Evolutionary conservation across 2,113 vertebrate genomes (phyloP), one percentile per base, ranked within the genome.

Genomic region (Mormyrus iriodes): DNA sequence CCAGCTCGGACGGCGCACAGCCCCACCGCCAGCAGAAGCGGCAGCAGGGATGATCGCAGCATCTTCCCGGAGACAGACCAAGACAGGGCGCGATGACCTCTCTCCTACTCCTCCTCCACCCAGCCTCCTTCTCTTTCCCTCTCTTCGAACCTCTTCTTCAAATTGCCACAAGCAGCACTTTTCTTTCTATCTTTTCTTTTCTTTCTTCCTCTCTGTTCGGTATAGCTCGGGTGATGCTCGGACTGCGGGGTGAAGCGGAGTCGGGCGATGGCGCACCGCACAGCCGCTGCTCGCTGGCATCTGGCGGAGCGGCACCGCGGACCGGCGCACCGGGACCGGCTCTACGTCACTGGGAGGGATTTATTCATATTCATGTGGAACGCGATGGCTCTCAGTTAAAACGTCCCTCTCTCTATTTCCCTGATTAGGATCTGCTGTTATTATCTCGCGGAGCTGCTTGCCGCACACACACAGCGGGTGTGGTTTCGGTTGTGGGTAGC

Each of bases 301-400:
- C 61, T 90, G 91, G 91, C 87, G 88, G 91, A 91, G 93, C 90
- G 91, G 93, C 93, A 95, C 94, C 91, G 65, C 91, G 92, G 91
- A 94, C 91, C 89, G 82, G 90, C 90, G 91, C 91, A 94, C 90
- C 92, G 90, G 93, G 94, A 94, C 94, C 90, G 93, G 91, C 91
- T 90, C 85, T 44, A 94, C 95, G 95, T 95, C 94, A 94, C 93
- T 83, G 92, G 92, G 93, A 93, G 92, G 93, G 94, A 82, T 91
- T 89, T 89, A 92, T 90, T 65, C 89, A 91, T 90, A 90, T 92
- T 91, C 79, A 90, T 85, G 46, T n/a, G 52, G 24, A 88, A 12
- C 49, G 76, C 90, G 42, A 88, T 39, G 55, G 24, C 83, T 52
- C 19, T 65, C 10, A 82, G 21, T 79, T 51, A 42, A 79, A 79